Evolutionary conservation across 2,888 invertebrate species (phyloP).

Genomic region (Napeogenes sylphis): DNA sequence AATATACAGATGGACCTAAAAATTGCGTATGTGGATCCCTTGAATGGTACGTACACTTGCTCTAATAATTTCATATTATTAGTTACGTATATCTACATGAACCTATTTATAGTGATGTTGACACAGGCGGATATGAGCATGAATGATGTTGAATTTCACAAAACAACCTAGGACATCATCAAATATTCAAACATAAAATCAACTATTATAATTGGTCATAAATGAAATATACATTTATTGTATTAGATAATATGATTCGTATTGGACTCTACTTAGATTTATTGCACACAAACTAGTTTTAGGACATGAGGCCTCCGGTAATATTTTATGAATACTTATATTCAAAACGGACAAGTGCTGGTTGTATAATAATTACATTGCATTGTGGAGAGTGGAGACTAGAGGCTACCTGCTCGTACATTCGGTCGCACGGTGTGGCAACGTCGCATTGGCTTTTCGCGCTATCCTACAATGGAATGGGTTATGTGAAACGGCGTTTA

Average conservation of each 20-base stretch:
- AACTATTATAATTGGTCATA: neutral
- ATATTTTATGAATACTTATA: constrained; percentile 44
- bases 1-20: constrained; percentile 78
- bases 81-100: constrained; percentile 15
- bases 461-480: constrained; percentile 64
- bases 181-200: neutral
- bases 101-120: constrained; percentile 18
- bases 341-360: constrained; percentile 60
- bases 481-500: constrained; percentile 56
- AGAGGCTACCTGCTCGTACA: constrained; percentile 65
- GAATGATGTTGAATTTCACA: neutral
- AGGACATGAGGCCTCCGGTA: constrained; percentile 63
- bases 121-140: constrained; percentile 21
- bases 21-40: constrained; percentile 79
- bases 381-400: constrained; percentile 49
- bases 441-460: constrained; percentile 71
- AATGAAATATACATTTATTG: neutral
- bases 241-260: constrained; percentile 34
- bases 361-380: constrained; percentile 65
- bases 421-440: constrained; percentile 71
- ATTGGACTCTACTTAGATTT: constrained; percentile 55
- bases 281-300: constrained; percentile 33
- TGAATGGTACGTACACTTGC: constrained; percentile 73
- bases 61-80: constrained; percentile 20
- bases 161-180: neutral